Conservation (phyloP, 2,797 vertebrate species). For the Anabacerthia variegaticeps region DNA sequence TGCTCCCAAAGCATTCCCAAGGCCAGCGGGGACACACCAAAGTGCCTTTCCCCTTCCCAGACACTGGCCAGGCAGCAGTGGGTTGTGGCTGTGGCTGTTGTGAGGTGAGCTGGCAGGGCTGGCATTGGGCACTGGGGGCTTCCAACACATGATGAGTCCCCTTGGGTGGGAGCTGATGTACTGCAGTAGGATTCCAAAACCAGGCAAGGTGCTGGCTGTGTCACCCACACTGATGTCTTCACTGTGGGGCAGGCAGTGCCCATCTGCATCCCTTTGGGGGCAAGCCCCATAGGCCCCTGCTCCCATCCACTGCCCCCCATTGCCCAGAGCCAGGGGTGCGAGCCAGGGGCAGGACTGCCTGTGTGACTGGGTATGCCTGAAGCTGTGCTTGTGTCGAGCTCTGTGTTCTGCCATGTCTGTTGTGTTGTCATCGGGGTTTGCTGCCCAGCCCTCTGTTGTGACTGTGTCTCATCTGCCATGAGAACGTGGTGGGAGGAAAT, state of each 20-base stretch:
- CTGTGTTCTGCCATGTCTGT: neutral
- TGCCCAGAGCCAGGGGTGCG: neutral
- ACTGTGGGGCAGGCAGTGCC: neutral
- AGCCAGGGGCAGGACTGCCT: neutral
- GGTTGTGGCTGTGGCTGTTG: neutral
- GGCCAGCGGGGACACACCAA: neutral
- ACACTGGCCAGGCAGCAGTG: neutral
- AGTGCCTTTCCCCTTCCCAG: conserved; percentile 17
- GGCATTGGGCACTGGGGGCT: neutral
- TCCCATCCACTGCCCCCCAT: neutral
- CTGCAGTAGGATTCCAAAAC: neutral
- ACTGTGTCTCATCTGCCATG: neutral
- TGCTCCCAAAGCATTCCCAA: neutral
- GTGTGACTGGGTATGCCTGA: neutral
- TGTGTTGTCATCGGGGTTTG: neutral
- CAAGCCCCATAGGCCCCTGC: neutral
- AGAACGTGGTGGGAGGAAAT: neutral
- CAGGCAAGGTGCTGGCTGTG: neutral
- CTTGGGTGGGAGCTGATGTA: neutral
- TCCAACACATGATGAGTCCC: neutral
- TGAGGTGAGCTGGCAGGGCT: neutral
- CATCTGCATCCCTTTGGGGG: accelerated
- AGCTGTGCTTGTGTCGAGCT: neutral
- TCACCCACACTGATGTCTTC: accelerated
- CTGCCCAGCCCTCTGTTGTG: neutral